These are phyloP conservation scores for Typhlichthys subterraneus DNA, from an alignment of 2,797 vertebrate genomes.

Conservation along the genomic window DNA sequence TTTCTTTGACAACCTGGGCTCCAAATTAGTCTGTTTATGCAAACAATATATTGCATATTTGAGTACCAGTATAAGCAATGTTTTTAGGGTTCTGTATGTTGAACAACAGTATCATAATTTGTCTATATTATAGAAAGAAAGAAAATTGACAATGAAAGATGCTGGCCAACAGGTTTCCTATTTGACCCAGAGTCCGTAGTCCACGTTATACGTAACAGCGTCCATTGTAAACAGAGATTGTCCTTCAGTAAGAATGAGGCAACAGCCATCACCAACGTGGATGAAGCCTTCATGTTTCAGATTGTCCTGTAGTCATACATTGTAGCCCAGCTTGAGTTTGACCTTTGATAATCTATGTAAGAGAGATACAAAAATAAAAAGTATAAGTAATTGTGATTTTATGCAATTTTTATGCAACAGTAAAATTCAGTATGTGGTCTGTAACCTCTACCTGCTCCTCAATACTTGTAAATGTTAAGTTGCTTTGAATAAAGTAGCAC, in stretches of 20 bases:
- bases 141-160: conserved; percentile 10
- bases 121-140: conserved; percentile 13
- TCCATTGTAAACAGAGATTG: conserved; percentile 33
- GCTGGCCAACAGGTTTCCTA: conserved; percentile 11
- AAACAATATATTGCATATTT: conserved; percentile 33
- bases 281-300: conserved; percentile 15
- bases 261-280: conserved; percentile 13
- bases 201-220: conserved; percentile 20
- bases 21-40: conserved; percentile 14
- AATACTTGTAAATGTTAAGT: too few relatives aligned
- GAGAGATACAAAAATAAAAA: neutral
- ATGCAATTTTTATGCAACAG: neutral
- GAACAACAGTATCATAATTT: conserved; percentile 19
- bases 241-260: conserved; percentile 30
- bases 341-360: conserved; percentile 16
- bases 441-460: too few relatives aligned
- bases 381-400: neutral
- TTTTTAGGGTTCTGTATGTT: neutral
- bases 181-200: conserved; percentile 25
- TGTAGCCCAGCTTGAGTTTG: conserved; percentile 1
- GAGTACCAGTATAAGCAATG: conserved; percentile 6
- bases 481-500: too few relatives aligned
- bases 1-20: conserved; percentile 39
- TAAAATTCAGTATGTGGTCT: too few relatives aligned
- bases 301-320: conserved; percentile 9